Base-by-base conservation (phyloP, 2,888 invertebrate genomes). In the Andrena praecox region DNA sequence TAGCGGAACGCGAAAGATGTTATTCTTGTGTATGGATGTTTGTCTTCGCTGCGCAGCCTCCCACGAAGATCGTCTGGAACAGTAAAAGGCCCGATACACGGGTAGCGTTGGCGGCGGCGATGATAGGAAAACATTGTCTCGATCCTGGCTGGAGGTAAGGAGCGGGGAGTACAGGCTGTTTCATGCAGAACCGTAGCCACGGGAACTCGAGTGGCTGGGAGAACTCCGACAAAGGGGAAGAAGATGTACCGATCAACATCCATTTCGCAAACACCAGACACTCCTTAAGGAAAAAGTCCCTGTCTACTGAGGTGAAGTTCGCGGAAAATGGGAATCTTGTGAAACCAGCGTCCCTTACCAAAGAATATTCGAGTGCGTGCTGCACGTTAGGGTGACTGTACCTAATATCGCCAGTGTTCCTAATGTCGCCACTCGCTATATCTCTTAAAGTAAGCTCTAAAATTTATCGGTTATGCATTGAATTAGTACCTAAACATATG, bases 1-100 rank as follows among this genome's bases (percentile, higher is more conserved):
- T 91, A 89, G 80, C 85, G 83, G 77, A 84, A 88, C 77, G 76
- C 63, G 82, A 77, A 88, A 88, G 84, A 80, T 93, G 92, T 93
- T 93, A 91, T 93, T 91, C 90, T 92, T 90, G 89, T 87, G 86
- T 92, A 93, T 92, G 91, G 92, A 91, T 91, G 92, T 91, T 85
- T 93, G 92, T 92, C 92, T 89, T 91, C 80, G 85, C 87, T 87
- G 90, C 83, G 78, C 84, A 84, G 84, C 88, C 85, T 90, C 91
- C 85, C 89, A 89, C 87, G 89, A 88, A 85, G 87, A 87, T 88
- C 86, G 77, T 80, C 89, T 89, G 89, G 80, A 90, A 90, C 90
- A 89, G 86, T 85, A 85, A 89, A 87, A 87, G 87, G 72, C 77
- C 71, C 79, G 79, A 78, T 72, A 68, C 75, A 82, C 63, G 66